Evolutionary conservation across 2,888 invertebrate genomes (phyloP).

Genomic region (Antheraea assamensis): DNA sequence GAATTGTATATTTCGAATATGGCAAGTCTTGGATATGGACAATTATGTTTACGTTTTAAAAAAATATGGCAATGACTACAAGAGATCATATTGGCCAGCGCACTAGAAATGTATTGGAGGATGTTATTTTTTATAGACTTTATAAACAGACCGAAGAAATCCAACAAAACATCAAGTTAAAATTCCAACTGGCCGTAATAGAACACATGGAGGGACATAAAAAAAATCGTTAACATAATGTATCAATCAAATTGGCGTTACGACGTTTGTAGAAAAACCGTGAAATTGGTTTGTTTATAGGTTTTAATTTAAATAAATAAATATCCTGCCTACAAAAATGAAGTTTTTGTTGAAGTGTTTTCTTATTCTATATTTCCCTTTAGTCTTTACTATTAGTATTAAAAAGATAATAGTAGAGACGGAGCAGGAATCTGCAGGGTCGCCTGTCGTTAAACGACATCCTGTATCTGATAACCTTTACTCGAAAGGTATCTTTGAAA

Average conservation of each 20-base stretch:
- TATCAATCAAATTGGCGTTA: constrained; percentile 15
- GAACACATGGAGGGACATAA: constrained; percentile 48
- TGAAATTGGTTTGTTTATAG: constrained; percentile 35
- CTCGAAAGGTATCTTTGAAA: constrained; percentile 51
- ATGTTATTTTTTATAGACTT: constrained; percentile 46
- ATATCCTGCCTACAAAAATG: not conserved
- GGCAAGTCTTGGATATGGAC: constrained; percentile 50
- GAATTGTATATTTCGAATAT: constrained; percentile 49
- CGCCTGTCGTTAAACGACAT: not conserved
- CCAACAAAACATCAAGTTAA: constrained; percentile 42
- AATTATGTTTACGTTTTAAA: constrained; percentile 56
- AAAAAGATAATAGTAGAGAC: not conserved
- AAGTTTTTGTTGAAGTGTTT: constrained; percentile 20
- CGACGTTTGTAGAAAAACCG: constrained; percentile 30
- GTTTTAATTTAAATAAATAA: not conserved
- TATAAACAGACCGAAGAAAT: constrained; percentile 36
- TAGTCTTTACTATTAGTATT: constrained; percentile 19
- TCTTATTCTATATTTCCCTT: constrained; percentile 21
- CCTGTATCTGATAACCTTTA: not conserved
- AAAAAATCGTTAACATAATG: constrained; percentile 28
- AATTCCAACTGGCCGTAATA: constrained; percentile 50
- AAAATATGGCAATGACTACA: constrained; percentile 43
- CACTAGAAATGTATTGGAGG: constrained; percentile 48
- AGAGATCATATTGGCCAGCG: constrained; percentile 40
- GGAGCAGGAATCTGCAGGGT: not conserved